A percentile compares a stretch with the other conserved stretches of the same genome.
Evolutionary conservation across 2,888 invertebrate species (phyloP).

Genomic region (Hermaeophaga mercurialis): DNA sequence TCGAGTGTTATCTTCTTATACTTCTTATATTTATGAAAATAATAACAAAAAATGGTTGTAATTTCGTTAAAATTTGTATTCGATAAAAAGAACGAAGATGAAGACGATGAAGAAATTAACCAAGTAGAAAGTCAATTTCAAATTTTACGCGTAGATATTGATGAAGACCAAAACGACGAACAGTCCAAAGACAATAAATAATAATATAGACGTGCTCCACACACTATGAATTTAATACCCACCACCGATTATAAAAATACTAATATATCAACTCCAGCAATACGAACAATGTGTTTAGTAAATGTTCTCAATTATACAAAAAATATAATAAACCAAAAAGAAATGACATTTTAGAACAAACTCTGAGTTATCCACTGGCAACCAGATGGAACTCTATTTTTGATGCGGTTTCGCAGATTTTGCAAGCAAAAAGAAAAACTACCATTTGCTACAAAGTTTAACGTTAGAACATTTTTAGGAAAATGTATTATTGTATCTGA

Average conservation of each 20-base stretch:
- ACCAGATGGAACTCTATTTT: conserved; percentile 32
- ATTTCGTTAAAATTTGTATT: background rate
- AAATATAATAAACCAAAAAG: conserved; percentile 28
- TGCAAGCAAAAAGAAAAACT: conserved; percentile 23
- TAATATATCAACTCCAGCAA: conserved; percentile 18
- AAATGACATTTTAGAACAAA: conserved; percentile 31
- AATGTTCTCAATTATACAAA: conserved; percentile 31
- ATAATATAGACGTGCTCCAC: conserved; percentile 19
- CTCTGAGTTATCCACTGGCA: conserved; percentile 29
- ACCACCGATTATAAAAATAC: conserved; percentile 33
- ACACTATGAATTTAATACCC: conserved; percentile 32
- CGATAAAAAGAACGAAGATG: background rate
- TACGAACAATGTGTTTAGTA: conserved; percentile 22
- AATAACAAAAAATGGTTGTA: too few relatives aligned
- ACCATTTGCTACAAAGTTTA: background rate
- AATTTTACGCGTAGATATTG: background rate
- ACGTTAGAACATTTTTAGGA: background rate
- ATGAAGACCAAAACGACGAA: background rate
- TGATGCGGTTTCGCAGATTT: conserved; percentile 30
- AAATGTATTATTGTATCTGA: background rate
- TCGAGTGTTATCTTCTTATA: too few relatives aligned
- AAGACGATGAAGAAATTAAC: too few relatives aligned
- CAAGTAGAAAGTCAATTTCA: background rate
- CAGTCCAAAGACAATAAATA: conserved; percentile 1
- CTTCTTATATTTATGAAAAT: too few relatives aligned